Base-by-base conservation (phyloP, 2,888 invertebrate genomes). In the Zaprionus lineosus region DNA sequence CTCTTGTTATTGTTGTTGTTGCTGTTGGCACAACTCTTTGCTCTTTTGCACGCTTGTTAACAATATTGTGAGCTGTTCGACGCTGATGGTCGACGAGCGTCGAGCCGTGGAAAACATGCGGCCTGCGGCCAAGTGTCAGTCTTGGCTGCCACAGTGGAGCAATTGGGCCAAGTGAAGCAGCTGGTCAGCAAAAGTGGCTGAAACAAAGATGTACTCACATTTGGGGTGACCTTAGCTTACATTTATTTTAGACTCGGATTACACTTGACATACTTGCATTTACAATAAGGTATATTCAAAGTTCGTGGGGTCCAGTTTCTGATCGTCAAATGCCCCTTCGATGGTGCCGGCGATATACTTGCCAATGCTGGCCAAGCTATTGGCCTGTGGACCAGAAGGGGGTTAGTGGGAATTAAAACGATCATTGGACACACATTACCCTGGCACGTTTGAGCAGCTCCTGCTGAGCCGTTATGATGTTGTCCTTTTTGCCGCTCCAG, bases 401-500 rank as follows among this genome's bases (percentile, higher is more conserved):
- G 7, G 0, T 36, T 3, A 50, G n/a, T 14, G 16, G 3, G n/a
- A 0, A 3, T 8, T 24, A 24, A 1, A 6, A 21, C 3, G 21
- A n/a, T 21, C 4, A 21, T 21, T 21, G 3, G 7, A 9, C 0
- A 9, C 3, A 5, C 3, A 11, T 88, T 90, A 97, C 98, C 95
- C 96, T 96, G 39, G 98, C 98, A 72, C 98, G 93, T 90, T 96
- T 96, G 82, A 98, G 89, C 18, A 99, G 93, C 90, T 98, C 97
- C 15, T 92, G 92, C 90, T 99, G 98, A 4, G 93, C 99, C 74
- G 94, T 94, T 36, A 91, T 90, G 34, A 98, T 90, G 87, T 97
- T 97, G 82, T 97, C 98, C 57, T 94, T 92, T 91, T 97, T 97
- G 82, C 99, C 99, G 47, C 91, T 93, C 99, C 99, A 99, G 12